These are phyloP conservation scores for Peromyscus californicus DNA, from an alignment of 2,113 vertebrate species.

Conservation along the genomic window DNA sequence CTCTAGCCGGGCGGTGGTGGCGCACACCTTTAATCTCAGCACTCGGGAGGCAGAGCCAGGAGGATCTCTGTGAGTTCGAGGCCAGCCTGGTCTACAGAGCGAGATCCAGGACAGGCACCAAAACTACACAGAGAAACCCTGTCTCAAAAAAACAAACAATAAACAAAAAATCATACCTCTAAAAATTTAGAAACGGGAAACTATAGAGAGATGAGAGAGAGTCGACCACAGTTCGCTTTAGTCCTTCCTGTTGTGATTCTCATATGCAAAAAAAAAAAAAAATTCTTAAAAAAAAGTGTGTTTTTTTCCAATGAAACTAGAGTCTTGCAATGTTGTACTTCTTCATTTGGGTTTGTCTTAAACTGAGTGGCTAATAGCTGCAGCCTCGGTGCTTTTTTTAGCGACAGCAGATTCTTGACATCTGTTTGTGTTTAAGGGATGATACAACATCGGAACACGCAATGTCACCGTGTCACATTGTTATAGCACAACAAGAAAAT, in stretches of 20 bases:
- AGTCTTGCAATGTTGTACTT: constrained; percentile 42
- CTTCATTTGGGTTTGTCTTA: constrained; percentile 45
- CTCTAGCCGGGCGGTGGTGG: background rate
- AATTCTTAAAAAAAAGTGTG: background rate
- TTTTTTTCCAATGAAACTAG: constrained; percentile 50
- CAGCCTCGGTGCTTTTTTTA: constrained; percentile 60
- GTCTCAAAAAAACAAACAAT: background rate
- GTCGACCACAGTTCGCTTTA: background rate
- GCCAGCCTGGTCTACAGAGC: too few species aligned
- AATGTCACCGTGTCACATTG: constrained; percentile 76
- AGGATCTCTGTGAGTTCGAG: too few species aligned
- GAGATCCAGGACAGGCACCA: too few species aligned
- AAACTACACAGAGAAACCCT: too few species aligned
- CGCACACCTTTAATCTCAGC: too few species aligned
- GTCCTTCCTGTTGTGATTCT: constrained; percentile 60
- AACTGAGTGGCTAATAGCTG: constrained; percentile 52
- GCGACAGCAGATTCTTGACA: constrained; percentile 62
- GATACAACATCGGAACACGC: constrained; percentile 72
- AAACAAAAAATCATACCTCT: background rate
- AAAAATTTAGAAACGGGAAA: constrained; percentile 30
- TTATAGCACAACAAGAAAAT: constrained; percentile 80
- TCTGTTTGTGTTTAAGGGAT: constrained; percentile 76
- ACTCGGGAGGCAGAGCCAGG: too few species aligned
- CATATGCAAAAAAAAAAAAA: constrained; percentile 41
- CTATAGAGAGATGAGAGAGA: background rate